Evolutionary conservation across 2,888 invertebrate genomes (phyloP), one percentile per base, ranked within the genome.

Genomic region (Choristoneura rosaceana): DNA sequence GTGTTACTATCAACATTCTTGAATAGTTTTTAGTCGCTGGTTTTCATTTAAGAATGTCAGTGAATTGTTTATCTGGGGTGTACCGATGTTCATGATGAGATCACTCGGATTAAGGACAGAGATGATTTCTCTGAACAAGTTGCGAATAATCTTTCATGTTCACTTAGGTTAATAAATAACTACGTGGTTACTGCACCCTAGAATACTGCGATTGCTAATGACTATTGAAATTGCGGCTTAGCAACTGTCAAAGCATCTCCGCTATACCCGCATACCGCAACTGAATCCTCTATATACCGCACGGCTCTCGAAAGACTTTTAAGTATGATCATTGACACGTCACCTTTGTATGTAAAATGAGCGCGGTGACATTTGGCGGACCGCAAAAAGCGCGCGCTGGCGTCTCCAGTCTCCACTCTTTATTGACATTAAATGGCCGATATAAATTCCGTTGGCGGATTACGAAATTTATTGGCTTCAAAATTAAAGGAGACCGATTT

Each of bases 401-500:
- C 82, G 80, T 82, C 82, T 83, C 81, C 78, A 80, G 80, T 82
- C 82, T 83, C 81, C 78, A 80, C 81, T 84, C 85, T 82, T 89
- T 89, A 91, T 92, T 91, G 92, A 90, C 93, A 86, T 91, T 92
- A 92, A 93, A 92, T 91, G 88, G 91, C 80, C 90, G 91, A 92
- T 92, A 92, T 92, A 92, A 91, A 93, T 92, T 91, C 91, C 84
- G 83, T 85, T 91, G 93, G 92, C 92, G 90, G 91, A 92, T 93
- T 92, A 91, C 92, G 84, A 92, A 91, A 92, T 93, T 93, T 92
- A 93, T 92, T 92, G 90, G 89, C 85, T 87, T 93, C 89, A 90
- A 92, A 93, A 93, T 92, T 93, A 92, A 93, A 93, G 84, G 91
- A 89, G 90, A 88, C 93, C 93, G 93, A 92, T 91, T 92, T 93